A percentile compares a stretch with the other conserved stretches of the same genome.
Evolutionary conservation across 1,140 invertebrate genomes (phyloP).

Genomic region (Araneus ventricosus): DNA sequence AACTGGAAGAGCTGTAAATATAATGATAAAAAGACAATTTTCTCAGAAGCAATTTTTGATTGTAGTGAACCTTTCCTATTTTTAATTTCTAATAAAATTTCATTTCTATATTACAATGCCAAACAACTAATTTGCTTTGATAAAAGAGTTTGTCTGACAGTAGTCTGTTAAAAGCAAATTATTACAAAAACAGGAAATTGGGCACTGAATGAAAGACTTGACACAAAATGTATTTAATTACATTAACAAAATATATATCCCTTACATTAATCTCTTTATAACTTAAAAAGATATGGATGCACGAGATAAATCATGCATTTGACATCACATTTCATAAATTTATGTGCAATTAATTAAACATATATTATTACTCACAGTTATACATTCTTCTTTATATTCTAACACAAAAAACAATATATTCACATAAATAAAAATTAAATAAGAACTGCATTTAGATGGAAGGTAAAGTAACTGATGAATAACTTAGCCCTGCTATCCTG

Average conservation of each 20-base stretch:
- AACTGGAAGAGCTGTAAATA: conserved; percentile 56
- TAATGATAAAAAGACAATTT: background rate
- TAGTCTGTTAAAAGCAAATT: background rate
- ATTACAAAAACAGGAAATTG: conserved; percentile 5
- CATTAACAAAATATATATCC: conserved; percentile 9
- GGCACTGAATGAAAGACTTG: background rate
- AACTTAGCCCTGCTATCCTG: background rate
- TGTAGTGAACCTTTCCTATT: background rate
- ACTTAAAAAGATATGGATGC: conserved; percentile 7
- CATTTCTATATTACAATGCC: background rate
- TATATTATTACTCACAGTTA: background rate
- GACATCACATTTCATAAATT: conserved; percentile 19
- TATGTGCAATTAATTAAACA: conserved; percentile 16
- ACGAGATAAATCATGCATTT: background rate
- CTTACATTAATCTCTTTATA: background rate
- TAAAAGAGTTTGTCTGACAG: background rate
- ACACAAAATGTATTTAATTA: conserved; percentile 27
- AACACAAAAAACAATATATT: background rate
- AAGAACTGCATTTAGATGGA: background rate
- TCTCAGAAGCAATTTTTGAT: background rate
- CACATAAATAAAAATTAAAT: conserved; percentile 21
- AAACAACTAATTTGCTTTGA: background rate
- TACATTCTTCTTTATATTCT: background rate
- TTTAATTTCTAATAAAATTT: conserved; percentile 23
- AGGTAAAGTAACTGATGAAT: background rate